These are phyloP conservation scores for Anthoscopus minutus DNA, from an alignment of 2,113 vertebrate species.

Conservation along the genomic window DNA sequence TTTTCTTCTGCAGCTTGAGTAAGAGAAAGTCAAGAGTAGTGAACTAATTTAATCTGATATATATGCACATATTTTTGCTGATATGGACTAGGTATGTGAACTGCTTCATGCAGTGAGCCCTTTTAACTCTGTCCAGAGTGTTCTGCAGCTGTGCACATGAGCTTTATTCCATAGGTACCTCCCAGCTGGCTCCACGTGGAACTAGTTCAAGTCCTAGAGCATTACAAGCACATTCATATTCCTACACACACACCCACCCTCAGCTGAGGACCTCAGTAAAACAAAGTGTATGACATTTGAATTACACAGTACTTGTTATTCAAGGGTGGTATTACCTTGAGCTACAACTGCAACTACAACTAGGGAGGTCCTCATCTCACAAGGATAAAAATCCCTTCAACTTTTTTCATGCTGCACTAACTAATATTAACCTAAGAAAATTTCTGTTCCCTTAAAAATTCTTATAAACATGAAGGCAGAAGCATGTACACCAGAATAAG, in stretches of 20 bases:
- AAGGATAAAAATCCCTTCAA: background rate
- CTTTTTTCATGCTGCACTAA: background rate
- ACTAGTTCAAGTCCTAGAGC: background rate
- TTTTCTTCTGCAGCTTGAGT: background rate
- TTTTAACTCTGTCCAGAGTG: background rate
- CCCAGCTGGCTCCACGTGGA: background rate
- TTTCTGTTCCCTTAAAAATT: background rate
- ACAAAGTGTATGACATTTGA: background rate
- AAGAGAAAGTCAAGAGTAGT: background rate
- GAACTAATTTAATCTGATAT: background rate
- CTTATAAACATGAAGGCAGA: background rate
- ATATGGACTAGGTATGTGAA: background rate
- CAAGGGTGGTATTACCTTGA: background rate
- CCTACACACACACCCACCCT: rapidly evolving
- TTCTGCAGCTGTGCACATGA: background rate
- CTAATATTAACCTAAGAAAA: background rate
- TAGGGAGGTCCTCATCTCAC: background rate
- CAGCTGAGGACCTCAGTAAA: background rate
- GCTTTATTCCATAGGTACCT: background rate
- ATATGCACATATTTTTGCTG: background rate
- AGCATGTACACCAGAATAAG: background rate
- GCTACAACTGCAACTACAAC: background rate
- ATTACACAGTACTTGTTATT: background rate
- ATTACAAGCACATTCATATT: background rate
- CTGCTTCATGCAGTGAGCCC: background rate